Percentiles rank a stretch among this genome's conserved stretches.
These are phyloP conservation scores for Xerus inauris DNA, from an alignment of 2,113 vertebrate genomes.

Conservation along the genomic window DNA sequence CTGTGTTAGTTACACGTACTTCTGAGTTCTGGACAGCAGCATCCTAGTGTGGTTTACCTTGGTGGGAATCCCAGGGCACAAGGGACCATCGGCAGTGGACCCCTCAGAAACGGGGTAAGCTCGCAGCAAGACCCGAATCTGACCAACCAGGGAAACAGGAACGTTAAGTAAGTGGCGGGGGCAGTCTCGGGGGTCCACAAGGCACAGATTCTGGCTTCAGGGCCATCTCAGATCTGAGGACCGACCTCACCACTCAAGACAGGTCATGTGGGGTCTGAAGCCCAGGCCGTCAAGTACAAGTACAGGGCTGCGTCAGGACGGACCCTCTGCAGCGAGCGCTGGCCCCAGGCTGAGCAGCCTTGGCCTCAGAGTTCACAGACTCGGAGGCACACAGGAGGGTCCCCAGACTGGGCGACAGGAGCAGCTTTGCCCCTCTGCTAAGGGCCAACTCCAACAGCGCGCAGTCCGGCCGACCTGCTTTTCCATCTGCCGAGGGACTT, in stretches of 20 bases:
- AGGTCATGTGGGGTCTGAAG: accelerated
- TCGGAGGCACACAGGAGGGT: accelerated
- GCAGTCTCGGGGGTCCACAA: too few relatives aligned
- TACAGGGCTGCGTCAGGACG: accelerated
- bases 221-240: neutral
- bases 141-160: neutral
- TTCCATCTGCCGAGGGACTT: too few relatives aligned
- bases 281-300: neutral
- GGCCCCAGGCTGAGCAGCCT: neutral
- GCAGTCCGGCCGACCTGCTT: too few relatives aligned
- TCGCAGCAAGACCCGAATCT: accelerated
- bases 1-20: accelerated
- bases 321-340: accelerated
- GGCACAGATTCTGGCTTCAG: accelerated
- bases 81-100: neutral
- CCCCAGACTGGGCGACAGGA: accelerated
- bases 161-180: neutral
- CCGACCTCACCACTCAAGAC: accelerated
- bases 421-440: too few relatives aligned
- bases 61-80: accelerated
- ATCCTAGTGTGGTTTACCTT: accelerated
- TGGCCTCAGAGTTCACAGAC: neutral
- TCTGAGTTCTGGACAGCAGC: neutral
- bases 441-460: too few relatives aligned
- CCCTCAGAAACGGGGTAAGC: accelerated